These are phyloP conservation scores for Mythimna loreyi DNA, from an alignment of 2,888 invertebrate genomes.

Conservation along the genomic window DNA sequence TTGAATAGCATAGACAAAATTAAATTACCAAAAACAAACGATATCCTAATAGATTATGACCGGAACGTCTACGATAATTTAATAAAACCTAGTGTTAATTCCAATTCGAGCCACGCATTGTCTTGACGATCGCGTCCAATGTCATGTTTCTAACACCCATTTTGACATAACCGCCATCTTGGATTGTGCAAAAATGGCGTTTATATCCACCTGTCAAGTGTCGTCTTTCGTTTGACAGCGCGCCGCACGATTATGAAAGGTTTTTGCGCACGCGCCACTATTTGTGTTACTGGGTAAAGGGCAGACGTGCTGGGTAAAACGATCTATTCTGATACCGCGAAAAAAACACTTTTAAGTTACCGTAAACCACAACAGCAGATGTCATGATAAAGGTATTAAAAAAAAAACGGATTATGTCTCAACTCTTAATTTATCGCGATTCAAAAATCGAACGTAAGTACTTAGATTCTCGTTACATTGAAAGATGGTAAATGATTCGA, in stretches of 20 bases:
- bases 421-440: constrained; percentile 51
- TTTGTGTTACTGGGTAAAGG: constrained; percentile 89
- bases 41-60: constrained; percentile 59
- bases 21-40: constrained; percentile 62
- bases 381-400: constrained; percentile 1
- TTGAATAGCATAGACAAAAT: constrained; percentile 56
- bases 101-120: constrained; percentile 82
- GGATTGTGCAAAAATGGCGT: constrained; percentile 63
- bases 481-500: constrained; percentile 62
- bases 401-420: constrained; percentile 42
- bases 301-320: constrained; percentile 76
- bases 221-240: constrained; percentile 63
- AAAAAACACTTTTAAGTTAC: constrained; percentile 61
- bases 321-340: constrained; percentile 70
- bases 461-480: constrained; percentile 50
- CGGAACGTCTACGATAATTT: constrained; percentile 62
- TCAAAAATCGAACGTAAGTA: constrained; percentile 44
- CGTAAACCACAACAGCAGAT: constrained; percentile 13
- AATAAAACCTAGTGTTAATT: constrained; percentile 69
- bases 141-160: constrained; percentile 81
- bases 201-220: constrained; percentile 62
- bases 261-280: constrained; percentile 77
- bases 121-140: constrained; percentile 77
- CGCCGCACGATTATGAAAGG: constrained; percentile 66
- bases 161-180: constrained; percentile 67